Percentiles rank a stretch among this genome's conserved stretches.
These are phyloP conservation scores for Miichthys miiuy DNA, from an alignment of 2,797 vertebrate genomes.

Conservation along the genomic window DNA sequence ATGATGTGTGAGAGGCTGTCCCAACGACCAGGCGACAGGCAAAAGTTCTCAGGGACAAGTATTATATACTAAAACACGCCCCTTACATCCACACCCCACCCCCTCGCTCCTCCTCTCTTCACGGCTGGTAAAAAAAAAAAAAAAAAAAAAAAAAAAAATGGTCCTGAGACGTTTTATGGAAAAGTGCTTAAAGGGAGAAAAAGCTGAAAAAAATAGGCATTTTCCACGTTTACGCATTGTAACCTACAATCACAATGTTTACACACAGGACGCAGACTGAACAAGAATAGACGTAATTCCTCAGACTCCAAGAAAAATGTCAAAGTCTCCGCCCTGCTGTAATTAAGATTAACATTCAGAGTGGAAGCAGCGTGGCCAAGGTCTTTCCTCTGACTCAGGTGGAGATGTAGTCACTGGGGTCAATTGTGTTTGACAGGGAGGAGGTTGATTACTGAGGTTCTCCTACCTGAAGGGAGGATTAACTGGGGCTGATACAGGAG, in stretches of 20 bases:
- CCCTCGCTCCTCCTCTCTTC: constrained; percentile 78
- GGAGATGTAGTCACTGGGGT: constrained; percentile 51
- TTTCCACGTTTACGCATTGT: constrained; percentile 78
- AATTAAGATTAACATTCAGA: constrained; percentile 67
- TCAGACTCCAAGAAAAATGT: constrained; percentile 76
- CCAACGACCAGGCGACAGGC: constrained; percentile 93
- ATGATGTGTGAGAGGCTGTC: constrained; percentile 89
- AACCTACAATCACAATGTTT: constrained; percentile 79
- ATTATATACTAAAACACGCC: constrained; percentile 91
- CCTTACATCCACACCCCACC: constrained; percentile 77
- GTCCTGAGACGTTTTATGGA: constrained; percentile 75
- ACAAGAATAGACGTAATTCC: constrained; percentile 73
- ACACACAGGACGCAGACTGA: constrained; percentile 73
- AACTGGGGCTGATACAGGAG: not conserved
- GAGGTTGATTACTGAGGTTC: not conserved
- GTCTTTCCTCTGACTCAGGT: constrained; percentile 61
- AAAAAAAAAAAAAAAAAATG: constrained; percentile 53
- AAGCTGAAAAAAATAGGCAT: constrained; percentile 60
- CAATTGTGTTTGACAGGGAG: constrained; percentile 31
- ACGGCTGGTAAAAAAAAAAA: constrained; percentile 62
- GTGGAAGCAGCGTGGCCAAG: constrained; percentile 50
- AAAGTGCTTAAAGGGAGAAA: constrained; percentile 76
- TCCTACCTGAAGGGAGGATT: not conserved
- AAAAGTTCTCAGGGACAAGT: constrained; percentile 88
- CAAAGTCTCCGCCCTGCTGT: constrained; percentile 70